Percentiles rank a stretch among this genome's conserved stretches.
Evolutionary conservation across 2,113 vertebrate species (phyloP).

Genomic region (Tautogolabrus adspersus): DNA sequence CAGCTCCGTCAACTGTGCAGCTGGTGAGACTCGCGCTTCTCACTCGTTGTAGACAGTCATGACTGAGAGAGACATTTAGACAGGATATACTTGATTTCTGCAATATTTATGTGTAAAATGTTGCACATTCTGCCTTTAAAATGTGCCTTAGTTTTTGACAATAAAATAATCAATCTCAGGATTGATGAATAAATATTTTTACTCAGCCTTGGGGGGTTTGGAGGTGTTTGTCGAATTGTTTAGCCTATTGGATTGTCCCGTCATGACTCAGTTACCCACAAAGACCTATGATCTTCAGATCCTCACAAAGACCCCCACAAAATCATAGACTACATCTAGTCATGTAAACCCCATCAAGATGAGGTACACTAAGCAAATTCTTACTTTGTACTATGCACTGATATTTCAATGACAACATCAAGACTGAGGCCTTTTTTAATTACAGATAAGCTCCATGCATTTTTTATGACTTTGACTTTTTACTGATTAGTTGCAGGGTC

Average conservation of each 20-base stretch:
- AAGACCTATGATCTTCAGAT: slow-evolving; percentile 30
- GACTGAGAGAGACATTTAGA: too few species aligned
- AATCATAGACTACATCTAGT: background rate
- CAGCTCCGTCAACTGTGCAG: too few species aligned
- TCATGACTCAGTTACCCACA: slow-evolving; percentile 59
- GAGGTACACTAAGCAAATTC: background rate
- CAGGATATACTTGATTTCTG: too few species aligned
- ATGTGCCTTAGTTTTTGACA: too few species aligned
- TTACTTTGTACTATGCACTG: background rate
- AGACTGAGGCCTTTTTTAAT: slow-evolving; percentile 70
- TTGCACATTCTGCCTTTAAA: too few species aligned
- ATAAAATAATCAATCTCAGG: too few species aligned
- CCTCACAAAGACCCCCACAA: slow-evolving; percentile 18
- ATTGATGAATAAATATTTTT: too few species aligned
- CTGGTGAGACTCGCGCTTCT: too few species aligned
- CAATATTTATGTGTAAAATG: too few species aligned
- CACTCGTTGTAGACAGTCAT: too few species aligned
- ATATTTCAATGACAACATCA: slow-evolving; percentile 52
- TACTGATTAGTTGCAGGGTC: slow-evolving; percentile 67
- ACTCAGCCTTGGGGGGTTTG: too few species aligned
- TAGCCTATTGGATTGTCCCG: background rate
- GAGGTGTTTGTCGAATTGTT: too few species aligned
- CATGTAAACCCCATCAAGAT: background rate
- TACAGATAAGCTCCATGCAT: slow-evolving; percentile 74
- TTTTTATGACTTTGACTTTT: slow-evolving; percentile 71